phyloP scores from a whole-genome alignment of 53 echinoderm and acorn worm species.

The Luidia sarsii region DNA sequence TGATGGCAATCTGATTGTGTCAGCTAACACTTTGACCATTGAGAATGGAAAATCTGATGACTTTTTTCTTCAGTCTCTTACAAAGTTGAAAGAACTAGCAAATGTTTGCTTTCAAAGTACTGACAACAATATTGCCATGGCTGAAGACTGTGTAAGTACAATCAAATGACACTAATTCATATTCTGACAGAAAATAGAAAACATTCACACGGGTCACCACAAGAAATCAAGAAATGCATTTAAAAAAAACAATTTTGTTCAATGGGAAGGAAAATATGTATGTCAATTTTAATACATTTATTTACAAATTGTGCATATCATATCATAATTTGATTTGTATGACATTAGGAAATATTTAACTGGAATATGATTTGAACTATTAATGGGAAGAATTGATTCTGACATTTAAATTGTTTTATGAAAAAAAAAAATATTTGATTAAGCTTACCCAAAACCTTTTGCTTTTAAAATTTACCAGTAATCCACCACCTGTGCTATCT shows the following conservation, averaged over 20 bases:
- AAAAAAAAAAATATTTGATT: too few species aligned
- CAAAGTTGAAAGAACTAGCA: conserved; percentile 36
- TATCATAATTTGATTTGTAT: too few species aligned
- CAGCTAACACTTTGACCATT: conserved; percentile 26
- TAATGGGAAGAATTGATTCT: too few species aligned
- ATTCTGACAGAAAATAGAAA: background rate
- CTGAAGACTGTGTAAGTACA: conserved; percentile 47
- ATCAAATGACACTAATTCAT: background rate
- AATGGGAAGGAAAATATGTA: background rate
- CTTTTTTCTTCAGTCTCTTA: conserved; percentile 46
- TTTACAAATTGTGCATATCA: background rate
- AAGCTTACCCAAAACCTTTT: too few species aligned
- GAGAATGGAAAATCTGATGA: conserved; percentile 50
- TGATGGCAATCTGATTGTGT: conserved; percentile 18
- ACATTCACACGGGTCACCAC: background rate
- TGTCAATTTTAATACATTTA: background rate
- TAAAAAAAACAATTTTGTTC: background rate
- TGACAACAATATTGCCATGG: conserved; percentile 28
- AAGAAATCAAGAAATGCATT: background rate
- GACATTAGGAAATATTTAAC: too few species aligned
- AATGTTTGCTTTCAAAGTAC: conserved; percentile 48
- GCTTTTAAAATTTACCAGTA: too few species aligned
- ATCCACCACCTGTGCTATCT: too few species aligned
- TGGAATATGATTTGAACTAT: too few species aligned
- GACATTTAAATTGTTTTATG: too few species aligned